These are phyloP conservation scores for Merluccius polli DNA, from an alignment of 2,797 vertebrate species.

Conservation along the genomic window DNA sequence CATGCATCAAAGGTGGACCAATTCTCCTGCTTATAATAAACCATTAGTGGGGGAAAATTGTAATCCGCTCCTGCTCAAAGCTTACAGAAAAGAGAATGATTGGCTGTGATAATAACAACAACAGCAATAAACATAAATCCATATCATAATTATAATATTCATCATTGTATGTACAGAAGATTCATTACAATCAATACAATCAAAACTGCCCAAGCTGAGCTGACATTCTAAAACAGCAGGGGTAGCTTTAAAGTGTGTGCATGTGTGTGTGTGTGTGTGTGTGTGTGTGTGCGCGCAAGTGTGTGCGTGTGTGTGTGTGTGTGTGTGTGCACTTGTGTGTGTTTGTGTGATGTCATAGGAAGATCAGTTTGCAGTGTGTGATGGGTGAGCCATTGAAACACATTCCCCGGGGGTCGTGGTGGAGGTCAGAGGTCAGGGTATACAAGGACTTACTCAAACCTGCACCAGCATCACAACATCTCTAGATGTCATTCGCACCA, in stretches of 20 bases:
- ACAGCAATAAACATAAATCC: slow-evolving; percentile 62
- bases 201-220: slow-evolving; percentile 81
- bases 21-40: slow-evolving; percentile 37
- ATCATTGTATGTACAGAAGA: slow-evolving; percentile 74
- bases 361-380: slow-evolving; percentile 52
- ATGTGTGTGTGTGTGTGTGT: slow-evolving; percentile 24
- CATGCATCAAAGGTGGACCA: slow-evolving; percentile 53
- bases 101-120: slow-evolving; percentile 70
- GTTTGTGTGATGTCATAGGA: slow-evolving; percentile 33
- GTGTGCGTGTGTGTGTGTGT: slow-evolving; percentile 32
- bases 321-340: slow-evolving; percentile 9
- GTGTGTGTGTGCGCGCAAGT: slow-evolving; percentile 14
- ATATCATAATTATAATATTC: slow-evolving; percentile 63
- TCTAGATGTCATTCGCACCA: not conserved
- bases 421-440: slow-evolving; percentile 45
- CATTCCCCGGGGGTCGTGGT: slow-evolving; percentile 62
- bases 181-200: slow-evolving; percentile 81
- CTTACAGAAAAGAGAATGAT: slow-evolving; percentile 64
- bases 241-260: slow-evolving; percentile 54
- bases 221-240: slow-evolving; percentile 76
- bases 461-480: slow-evolving; percentile 35
- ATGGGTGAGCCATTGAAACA: slow-evolving; percentile 52
- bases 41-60: slow-evolving; percentile 39
- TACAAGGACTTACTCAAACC: slow-evolving; percentile 23
- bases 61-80: slow-evolving; percentile 55